These are phyloP conservation scores for Rotaria socialis DNA, from an alignment of 2,888 invertebrate genomes.

Conservation along the genomic window DNA sequence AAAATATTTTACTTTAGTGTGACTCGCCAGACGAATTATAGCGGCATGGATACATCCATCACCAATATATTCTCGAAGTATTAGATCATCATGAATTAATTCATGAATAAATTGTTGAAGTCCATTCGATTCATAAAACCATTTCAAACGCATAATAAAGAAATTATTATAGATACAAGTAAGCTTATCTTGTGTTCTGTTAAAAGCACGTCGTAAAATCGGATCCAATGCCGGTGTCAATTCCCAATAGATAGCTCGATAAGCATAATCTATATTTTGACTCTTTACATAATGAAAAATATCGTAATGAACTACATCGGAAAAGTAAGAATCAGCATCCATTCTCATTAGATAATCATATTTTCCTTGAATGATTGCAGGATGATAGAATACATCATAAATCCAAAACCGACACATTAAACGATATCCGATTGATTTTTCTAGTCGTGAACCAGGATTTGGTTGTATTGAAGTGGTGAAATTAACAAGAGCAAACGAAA, in stretches of 20 bases:
- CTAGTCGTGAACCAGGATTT: too few species aligned
- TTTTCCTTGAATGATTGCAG: neutral
- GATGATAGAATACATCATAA: slow-evolving; percentile 8
- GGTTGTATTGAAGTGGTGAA: neutral
- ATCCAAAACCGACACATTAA: slow-evolving; percentile 24
- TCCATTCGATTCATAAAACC: neutral
- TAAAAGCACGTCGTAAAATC: neutral
- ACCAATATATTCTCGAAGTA: neutral
- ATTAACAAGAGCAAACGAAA: neutral
- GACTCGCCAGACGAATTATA: neutral
- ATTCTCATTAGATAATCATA: slow-evolving; percentile 18
- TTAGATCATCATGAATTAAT: neutral
- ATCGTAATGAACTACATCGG: neutral
- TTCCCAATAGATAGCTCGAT: neutral
- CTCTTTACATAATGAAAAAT: neutral
- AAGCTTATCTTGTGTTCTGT: fast-evolving
- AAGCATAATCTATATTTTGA: neutral
- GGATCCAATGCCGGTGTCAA: neutral
- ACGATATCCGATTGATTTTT: neutral
- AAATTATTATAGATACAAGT: neutral
- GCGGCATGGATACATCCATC: neutral
- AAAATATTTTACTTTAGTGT: neutral
- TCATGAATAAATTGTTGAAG: neutral
- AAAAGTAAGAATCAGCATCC: neutral
- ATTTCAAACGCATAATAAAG: neutral